Evolutionary conservation across 1,140 invertebrate genomes (phyloP).

Genomic region (Sycobia sp.): DNA sequence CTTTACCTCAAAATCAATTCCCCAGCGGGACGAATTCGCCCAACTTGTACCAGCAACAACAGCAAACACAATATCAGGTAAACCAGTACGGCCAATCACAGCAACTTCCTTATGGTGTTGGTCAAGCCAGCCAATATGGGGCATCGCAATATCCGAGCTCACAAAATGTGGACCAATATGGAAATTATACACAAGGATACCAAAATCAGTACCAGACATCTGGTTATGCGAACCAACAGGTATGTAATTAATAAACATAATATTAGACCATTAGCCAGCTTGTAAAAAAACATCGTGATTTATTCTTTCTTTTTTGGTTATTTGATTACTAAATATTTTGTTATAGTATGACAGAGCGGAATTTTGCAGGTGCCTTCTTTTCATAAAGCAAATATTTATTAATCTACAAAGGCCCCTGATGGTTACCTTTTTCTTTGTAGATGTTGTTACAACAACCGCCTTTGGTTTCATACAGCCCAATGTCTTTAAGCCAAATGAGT

Average conservation of each 20-base stretch:
- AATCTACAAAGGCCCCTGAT: not conserved
- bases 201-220: slow-evolving; percentile 51
- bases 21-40: slow-evolving; percentile 40
- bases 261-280: not conserved
- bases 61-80: slow-evolving; percentile 39
- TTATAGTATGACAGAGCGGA: not conserved
- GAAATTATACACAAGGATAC: slow-evolving; percentile 50
- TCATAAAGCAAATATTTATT: not conserved
- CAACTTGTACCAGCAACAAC: not conserved
- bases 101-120: slow-evolving; percentile 38
- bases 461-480: slow-evolving; percentile 41
- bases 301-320: not conserved
- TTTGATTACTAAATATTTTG: not conserved
- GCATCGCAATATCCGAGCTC: slow-evolving; percentile 42
- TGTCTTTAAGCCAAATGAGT: slow-evolving; percentile 46
- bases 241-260: slow-evolving; percentile 23
- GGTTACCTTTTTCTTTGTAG: slow-evolving; percentile 43
- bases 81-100: slow-evolving; percentile 43
- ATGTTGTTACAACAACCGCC: slow-evolving; percentile 39
- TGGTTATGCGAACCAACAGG: slow-evolving; percentile 53
- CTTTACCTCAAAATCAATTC: slow-evolving; percentile 42
- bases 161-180: slow-evolving; percentile 46
- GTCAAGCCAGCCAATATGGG: slow-evolving; percentile 40
- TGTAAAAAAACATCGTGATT: not conserved
- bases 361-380: slow-evolving; percentile 16